Conservation (phyloP, 2,888 invertebrate species). For the Boloria selene region DNA sequence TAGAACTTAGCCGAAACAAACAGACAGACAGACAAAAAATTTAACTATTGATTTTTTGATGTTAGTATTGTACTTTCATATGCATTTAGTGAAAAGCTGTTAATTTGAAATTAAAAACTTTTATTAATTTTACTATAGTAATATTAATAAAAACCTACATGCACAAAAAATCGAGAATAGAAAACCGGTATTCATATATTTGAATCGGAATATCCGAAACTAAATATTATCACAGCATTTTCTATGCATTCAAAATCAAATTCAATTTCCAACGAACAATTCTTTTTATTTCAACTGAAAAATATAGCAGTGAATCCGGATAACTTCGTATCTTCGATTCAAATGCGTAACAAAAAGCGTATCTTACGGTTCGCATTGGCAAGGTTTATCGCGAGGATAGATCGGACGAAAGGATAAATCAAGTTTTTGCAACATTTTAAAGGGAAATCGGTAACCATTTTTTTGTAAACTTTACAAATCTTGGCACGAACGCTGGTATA, state of each 20-base stretch:
- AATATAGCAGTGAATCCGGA: slow-evolving; percentile 21
- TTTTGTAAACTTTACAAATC: slow-evolving; percentile 14
- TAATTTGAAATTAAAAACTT: too few relatives aligned
- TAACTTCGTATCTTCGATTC: slow-evolving; percentile 34
- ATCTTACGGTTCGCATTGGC: slow-evolving; percentile 47
- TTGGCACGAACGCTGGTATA: slow-evolving; percentile 6
- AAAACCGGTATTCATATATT: too few relatives aligned
- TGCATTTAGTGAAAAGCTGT: too few relatives aligned
- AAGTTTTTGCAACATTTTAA: slow-evolving; percentile 50
- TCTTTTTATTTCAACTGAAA: slow-evolving; percentile 22
- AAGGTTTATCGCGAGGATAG: slow-evolving; percentile 66
- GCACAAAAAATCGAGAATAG: too few relatives aligned
- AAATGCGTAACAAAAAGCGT: slow-evolving; percentile 41
- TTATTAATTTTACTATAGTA: too few relatives aligned
- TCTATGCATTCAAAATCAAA: slow-evolving; percentile 4
- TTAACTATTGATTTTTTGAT: too few relatives aligned
- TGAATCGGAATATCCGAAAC: too few relatives aligned
- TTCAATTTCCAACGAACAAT: slow-evolving; percentile 3
- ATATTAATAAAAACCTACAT: too few relatives aligned
- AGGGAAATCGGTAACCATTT: slow-evolving; percentile 16
- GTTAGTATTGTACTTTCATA: too few relatives aligned
- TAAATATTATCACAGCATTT: slow-evolving; percentile 5
- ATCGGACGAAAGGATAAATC: slow-evolving; percentile 68
- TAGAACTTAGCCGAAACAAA: too few relatives aligned
- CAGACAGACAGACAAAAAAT: too few relatives aligned